phyloP scores from a whole-genome alignment of 2,888 invertebrate genomes.

The Hypsopygia costalis region DNA sequence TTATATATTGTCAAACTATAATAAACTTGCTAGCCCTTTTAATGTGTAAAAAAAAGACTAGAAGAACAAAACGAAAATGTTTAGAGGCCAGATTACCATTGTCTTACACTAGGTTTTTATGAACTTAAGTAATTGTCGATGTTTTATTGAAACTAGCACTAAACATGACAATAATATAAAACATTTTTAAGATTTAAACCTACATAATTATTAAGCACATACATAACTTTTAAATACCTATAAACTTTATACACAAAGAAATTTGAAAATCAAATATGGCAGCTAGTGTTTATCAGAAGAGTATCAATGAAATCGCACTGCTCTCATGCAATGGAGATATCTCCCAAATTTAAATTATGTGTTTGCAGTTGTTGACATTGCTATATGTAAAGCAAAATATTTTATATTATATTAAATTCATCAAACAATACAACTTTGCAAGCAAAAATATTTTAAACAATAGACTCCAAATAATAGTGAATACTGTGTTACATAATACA shows the following conservation, averaged over 20 bases:
- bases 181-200: conserved; percentile 21
- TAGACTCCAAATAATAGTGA: conserved; percentile 2
- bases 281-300: conserved; percentile 45
- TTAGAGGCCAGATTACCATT: conserved; percentile 17
- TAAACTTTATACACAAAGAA: conserved; percentile 31
- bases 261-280: conserved; percentile 59
- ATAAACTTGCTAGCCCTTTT: conserved; percentile 6
- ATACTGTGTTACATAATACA: conserved; percentile 17
- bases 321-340: not conserved
- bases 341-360: not conserved
- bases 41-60: conserved; percentile 29
- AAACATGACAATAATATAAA: conserved; percentile 20
- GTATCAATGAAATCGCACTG: conserved; percentile 9
- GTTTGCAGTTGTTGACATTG: not conserved
- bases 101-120: not conserved
- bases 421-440: too few relatives aligned
- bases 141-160: conserved; percentile 25
- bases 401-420: too few relatives aligned
- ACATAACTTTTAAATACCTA: conserved; percentile 34
- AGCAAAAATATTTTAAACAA: too few relatives aligned
- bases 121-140: conserved; percentile 22
- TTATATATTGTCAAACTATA: not conserved
- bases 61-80: conserved; percentile 24
- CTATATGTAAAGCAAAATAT: too few relatives aligned
- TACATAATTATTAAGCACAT: conserved; percentile 35